Percentiles rank a stretch among this genome's conserved stretches.
phyloP scores from a whole-genome alignment of 1,140 invertebrate species.

The Babylonia areolata region DNA sequence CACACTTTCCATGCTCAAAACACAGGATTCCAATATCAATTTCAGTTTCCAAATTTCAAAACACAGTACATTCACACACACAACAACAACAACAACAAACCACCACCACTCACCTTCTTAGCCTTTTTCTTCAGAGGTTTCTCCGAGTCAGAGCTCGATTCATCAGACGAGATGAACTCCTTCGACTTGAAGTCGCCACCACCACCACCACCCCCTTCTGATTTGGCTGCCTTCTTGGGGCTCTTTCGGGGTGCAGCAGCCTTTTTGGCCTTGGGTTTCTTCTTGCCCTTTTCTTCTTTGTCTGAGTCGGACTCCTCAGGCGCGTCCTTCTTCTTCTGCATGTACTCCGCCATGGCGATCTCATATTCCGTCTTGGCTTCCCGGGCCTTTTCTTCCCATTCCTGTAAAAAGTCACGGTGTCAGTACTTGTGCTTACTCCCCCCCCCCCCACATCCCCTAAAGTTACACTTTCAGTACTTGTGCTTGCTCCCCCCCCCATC shows the following conservation, averaged over 20 bases:
- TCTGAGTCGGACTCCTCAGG: constrained; percentile 44
- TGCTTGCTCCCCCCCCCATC: too few relatives aligned
- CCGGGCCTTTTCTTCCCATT: constrained; percentile 91
- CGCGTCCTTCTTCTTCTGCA: constrained; percentile 79
- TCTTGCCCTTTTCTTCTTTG: constrained; percentile 30
- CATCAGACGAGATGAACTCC: constrained; percentile 92
- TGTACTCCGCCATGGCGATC: constrained; percentile 91
- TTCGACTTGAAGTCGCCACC: constrained; percentile 84
- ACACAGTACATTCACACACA: too few relatives aligned
- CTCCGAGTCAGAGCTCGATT: constrained; percentile 85
- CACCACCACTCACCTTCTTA: constrained; percentile 40
- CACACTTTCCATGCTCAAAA: too few relatives aligned
- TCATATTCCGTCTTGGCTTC: constrained; percentile 91
- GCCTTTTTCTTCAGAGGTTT: constrained; percentile 67
- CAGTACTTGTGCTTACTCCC: too few relatives aligned
- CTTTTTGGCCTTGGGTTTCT: constrained; percentile 37
- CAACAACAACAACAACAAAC: background rate
- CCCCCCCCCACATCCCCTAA: too few relatives aligned
- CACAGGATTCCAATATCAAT: too few relatives aligned
- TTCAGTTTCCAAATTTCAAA: too few relatives aligned
- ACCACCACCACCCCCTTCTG: background rate
- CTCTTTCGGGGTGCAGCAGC: constrained; percentile 51
- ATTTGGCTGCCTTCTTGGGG: constrained; percentile 73
- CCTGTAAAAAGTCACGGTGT: constrained; percentile 76
- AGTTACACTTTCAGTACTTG: too few relatives aligned